Conservation (phyloP, 2,113 vertebrate genomes). For the Xiphophorus couchianus region DNA sequence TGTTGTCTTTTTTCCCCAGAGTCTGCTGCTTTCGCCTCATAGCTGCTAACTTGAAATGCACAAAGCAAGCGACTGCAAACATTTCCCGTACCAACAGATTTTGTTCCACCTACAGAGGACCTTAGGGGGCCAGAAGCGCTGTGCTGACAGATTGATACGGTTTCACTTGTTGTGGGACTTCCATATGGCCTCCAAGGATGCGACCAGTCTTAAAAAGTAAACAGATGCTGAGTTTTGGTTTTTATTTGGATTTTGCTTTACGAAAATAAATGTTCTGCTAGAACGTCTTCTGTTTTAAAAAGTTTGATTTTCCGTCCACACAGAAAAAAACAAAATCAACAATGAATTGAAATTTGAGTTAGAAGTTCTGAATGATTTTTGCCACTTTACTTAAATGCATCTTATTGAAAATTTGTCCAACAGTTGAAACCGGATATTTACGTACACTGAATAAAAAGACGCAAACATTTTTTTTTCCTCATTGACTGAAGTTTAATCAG, state of each 20-base stretch:
- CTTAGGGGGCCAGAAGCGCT: conserved; percentile 7
- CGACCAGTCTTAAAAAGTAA: not conserved
- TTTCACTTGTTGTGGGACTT: conserved; percentile 16
- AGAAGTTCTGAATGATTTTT: too few species aligned
- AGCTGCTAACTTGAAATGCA: not conserved
- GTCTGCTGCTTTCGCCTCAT: conserved; percentile 13
- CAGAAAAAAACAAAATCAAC: too few species aligned
- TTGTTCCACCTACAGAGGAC: conserved; percentile 53
- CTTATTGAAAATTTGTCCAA: too few species aligned
- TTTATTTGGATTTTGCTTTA: not conserved
- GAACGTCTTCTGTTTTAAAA: not conserved
- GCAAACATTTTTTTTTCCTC: too few species aligned
- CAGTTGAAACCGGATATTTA: too few species aligned
- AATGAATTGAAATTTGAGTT: too few species aligned
- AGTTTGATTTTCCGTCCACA: not conserved
- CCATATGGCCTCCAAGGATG: conserved; percentile 44
- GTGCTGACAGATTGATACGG: conserved; percentile 33
- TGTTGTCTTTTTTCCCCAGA: too few species aligned
- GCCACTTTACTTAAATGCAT: too few species aligned
- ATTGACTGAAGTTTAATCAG: too few species aligned
- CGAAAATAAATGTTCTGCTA: not conserved
- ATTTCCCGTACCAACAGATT: conserved; percentile 27
- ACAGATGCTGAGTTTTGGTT: conserved; percentile 8
- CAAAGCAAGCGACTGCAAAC: not conserved
- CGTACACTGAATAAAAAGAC: too few species aligned